phyloP scores from a whole-genome alignment of 2,888 invertebrate genomes.

The Oxyscelio sp. region DNA sequence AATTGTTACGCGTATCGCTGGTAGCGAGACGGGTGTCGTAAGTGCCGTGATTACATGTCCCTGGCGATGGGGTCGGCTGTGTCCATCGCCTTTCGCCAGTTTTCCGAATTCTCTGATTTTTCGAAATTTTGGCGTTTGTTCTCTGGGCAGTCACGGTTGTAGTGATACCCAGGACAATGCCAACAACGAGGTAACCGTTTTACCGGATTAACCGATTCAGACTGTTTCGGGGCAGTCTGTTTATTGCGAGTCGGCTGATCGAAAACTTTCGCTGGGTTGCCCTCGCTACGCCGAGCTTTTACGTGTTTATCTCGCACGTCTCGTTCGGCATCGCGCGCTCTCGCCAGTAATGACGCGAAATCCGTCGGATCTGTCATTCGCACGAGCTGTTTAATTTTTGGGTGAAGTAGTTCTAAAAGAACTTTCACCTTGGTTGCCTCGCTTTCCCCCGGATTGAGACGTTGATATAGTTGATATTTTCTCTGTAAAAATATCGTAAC shows the following conservation, averaged over 20 bases:
- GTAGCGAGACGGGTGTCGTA: neutral
- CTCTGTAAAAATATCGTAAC: constrained; percentile 1
- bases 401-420: neutral
- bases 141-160: constrained; percentile 30
- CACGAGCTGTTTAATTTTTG: neutral
- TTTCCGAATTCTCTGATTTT: neutral
- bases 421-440: neutral
- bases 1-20: neutral
- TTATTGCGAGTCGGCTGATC: neutral
- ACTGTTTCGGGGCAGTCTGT: no score
- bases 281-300: no score
- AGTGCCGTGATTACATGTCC: neutral
- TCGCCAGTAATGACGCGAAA: neutral
- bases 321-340: constrained; percentile 1
- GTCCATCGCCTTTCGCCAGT: constrained; percentile 19
- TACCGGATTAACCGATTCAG: no score
- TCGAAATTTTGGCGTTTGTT: no score
- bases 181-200: neutral
- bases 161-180: constrained; percentile 34
- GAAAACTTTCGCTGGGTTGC: no score
- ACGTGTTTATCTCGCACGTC: neutral
- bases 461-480: constrained; percentile 14
- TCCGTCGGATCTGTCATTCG: neutral
- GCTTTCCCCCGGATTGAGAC: neutral
- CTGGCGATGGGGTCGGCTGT: neutral